phyloP scores from a whole-genome alignment of 2,888 invertebrate genomes.

The Metalampra italica region DNA sequence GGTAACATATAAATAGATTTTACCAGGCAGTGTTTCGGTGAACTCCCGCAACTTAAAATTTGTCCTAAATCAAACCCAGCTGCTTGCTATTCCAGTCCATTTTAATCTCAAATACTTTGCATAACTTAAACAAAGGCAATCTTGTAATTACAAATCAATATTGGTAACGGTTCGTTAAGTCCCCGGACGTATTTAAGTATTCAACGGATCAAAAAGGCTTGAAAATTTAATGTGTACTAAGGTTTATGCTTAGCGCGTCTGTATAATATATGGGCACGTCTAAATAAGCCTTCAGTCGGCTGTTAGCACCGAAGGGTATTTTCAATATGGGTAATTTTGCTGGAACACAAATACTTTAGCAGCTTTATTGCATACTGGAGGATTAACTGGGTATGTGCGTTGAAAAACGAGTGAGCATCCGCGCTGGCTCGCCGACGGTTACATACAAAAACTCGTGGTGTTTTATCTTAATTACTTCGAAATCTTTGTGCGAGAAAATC shows the following conservation, averaged over 20 bases:
- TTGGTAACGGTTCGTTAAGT: constrained; percentile 41
- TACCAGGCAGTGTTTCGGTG: neutral
- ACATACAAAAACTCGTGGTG: constrained; percentile 68
- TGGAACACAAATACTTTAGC: constrained; percentile 73
- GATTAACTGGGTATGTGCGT: constrained; percentile 73
- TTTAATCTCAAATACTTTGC: constrained; percentile 50
- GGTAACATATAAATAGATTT: constrained; percentile 17
- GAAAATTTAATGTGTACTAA: constrained; percentile 17
- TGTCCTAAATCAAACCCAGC: neutral
- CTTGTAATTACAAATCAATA: constrained; percentile 58
- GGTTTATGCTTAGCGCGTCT: constrained; percentile 4
- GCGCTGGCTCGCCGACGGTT: constrained; percentile 37
- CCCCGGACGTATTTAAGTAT: constrained; percentile 40
- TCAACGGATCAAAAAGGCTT: constrained; percentile 30
- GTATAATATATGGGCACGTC: constrained; percentile 50
- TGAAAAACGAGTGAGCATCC: constrained; percentile 64
- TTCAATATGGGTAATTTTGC: constrained; percentile 77
- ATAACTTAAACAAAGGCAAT: constrained; percentile 48
- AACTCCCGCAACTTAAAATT: neutral
- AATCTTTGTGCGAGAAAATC: constrained; percentile 74
- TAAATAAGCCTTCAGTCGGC: constrained; percentile 69
- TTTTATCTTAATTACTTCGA: constrained; percentile 78
- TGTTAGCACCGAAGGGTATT: constrained; percentile 73
- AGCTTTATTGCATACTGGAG: constrained; percentile 74
- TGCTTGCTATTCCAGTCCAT: constrained; percentile 1